Conservation (phyloP, 2,888 invertebrate genomes). For the Polia nebulosa region DNA sequence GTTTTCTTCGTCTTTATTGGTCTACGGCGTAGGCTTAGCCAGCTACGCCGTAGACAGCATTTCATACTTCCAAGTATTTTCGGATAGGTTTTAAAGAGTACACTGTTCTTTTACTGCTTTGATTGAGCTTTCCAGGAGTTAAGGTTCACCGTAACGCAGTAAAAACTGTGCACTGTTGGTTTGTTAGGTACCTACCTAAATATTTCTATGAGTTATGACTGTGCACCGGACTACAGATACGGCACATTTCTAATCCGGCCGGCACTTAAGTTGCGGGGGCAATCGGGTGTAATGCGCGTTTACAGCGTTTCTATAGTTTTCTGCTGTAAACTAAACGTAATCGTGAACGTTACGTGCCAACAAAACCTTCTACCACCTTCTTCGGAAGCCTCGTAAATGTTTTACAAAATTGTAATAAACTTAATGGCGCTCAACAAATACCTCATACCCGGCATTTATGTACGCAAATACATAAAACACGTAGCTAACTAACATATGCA, state of each 20-base stretch:
- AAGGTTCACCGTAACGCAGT: neutral
- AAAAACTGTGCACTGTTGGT: no score
- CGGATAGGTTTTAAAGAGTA: neutral
- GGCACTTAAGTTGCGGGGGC: conserved; percentile 89
- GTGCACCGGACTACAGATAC: conserved; percentile 78
- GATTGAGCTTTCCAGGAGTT: neutral
- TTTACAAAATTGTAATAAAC: conserved; percentile 67
- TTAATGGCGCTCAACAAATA: conserved; percentile 66
- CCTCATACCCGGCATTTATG: conserved; percentile 63
- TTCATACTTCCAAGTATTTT: neutral
- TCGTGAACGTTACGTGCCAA: conserved; percentile 73
- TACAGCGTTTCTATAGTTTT: conserved; percentile 85
- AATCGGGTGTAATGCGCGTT: conserved; percentile 85
- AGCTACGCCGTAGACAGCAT: conserved; percentile 39
- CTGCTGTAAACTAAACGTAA: conserved; percentile 75
- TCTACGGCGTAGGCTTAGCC: conserved; percentile 34
- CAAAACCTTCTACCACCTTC: conserved; percentile 68
- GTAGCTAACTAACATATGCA: conserved; percentile 65
- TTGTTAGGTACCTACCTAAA: neutral
- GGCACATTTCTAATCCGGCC: conserved; percentile 84
- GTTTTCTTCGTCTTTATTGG: neutral
- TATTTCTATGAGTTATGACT: conserved; percentile 42
- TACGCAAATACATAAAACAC: conserved; percentile 62
- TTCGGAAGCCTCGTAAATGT: conserved; percentile 59
- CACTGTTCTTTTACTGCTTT: neutral